Evolutionary conservation across 2,113 vertebrate species (phyloP).

Genomic region (Heptranchias perlo): DNA sequence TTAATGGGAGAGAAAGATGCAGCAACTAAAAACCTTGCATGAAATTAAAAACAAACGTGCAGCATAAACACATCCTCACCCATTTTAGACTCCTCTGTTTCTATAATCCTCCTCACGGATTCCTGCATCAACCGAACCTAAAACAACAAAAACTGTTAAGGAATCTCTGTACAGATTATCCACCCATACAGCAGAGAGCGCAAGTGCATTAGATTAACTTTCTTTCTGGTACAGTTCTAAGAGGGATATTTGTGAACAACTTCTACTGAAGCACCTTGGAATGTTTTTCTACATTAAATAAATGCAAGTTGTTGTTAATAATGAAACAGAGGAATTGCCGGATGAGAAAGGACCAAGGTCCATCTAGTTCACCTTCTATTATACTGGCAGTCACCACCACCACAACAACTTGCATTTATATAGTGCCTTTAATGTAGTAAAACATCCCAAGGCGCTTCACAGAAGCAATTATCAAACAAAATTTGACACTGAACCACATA

Average conservation of each 20-base stretch:
- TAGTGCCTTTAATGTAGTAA: no score
- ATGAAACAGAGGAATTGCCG: background rate
- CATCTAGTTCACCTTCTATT: background rate
- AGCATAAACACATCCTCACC: slow-evolving; percentile 60
- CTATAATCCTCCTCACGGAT: slow-evolving; percentile 90
- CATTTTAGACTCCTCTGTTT: slow-evolving; percentile 89
- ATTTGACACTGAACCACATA: no score
- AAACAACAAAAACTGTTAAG: slow-evolving; percentile 29
- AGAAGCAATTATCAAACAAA: no score
- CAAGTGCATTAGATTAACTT: background rate
- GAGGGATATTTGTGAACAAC: background rate
- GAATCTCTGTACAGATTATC: background rate
- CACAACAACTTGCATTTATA: no score
- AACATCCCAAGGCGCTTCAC: no score
- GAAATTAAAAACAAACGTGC: background rate
- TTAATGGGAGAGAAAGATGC: background rate
- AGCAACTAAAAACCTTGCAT: background rate
- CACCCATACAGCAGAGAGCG: background rate
- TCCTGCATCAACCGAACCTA: slow-evolving; percentile 96
- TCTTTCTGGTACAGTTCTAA: background rate
- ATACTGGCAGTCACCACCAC: background rate
- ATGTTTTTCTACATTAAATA: background rate
- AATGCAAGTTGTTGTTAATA: background rate
- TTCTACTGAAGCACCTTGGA: background rate
- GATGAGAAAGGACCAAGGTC: background rate